phyloP scores from a whole-genome alignment of 2,797 vertebrate species.

The Melopsittacus undulatus region DNA sequence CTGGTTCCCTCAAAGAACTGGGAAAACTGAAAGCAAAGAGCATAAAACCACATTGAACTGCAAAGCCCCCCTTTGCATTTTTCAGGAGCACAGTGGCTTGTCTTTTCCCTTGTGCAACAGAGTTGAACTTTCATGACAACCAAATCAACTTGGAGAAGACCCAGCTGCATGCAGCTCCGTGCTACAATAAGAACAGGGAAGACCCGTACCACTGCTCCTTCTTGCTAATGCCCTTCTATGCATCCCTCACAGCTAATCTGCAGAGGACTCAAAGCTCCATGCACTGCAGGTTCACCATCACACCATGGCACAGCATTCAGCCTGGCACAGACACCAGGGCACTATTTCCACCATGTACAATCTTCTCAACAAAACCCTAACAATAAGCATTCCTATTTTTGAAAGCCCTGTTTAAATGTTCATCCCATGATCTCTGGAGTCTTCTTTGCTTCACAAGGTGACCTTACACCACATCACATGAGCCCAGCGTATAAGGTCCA shows the following conservation, averaged over 20 bases:
- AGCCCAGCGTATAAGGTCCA: neutral
- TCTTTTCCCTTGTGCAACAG: neutral
- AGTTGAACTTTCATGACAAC: constrained; percentile 31
- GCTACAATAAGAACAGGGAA: neutral
- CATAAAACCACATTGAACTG: neutral
- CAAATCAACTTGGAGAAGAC: neutral
- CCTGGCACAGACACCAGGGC: neutral
- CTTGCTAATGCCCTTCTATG: neutral
- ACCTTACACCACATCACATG: neutral
- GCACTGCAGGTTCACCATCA: neutral
- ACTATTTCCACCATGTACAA: neutral
- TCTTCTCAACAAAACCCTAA: neutral
- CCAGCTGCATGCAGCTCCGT: neutral
- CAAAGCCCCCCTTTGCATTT: neutral
- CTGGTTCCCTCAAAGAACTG: neutral
- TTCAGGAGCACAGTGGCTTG: neutral
- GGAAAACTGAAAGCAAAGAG: constrained; percentile 3
- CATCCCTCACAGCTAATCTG: neutral
- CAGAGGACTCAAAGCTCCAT: neutral
- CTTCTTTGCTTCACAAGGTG: neutral
- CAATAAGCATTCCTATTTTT: neutral
- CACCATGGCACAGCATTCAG: neutral
- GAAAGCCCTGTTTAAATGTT: neutral
- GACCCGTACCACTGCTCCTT: neutral
- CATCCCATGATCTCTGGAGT: neutral